Base-by-base conservation (phyloP, 2,888 invertebrate species). In the Encarsia formosa region DNA sequence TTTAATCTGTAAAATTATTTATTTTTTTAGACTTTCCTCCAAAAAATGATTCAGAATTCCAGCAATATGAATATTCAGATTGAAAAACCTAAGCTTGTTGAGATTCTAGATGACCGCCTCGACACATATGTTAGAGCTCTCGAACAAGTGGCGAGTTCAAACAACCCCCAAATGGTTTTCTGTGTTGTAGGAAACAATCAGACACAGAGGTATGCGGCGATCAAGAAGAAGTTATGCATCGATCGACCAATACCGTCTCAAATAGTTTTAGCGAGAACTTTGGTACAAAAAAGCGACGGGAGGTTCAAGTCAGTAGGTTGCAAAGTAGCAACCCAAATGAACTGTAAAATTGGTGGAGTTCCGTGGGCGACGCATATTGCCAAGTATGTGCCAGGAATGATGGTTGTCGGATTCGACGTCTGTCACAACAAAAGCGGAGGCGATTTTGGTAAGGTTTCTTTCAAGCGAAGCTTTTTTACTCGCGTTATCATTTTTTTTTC, bases 291-390 rank as follows among this genome's bases (percentile, higher is more conserved):
- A 66, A 85, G 84, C 66, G 78, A 77, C 3, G 59, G 49, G 24
- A 80, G 79, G 4, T 77, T 83, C 0, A 83, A 87, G 83, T 87
- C 89, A 0, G 85, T 95, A 37, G 90, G 89, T 0, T 91, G 91
- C 0, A 96, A 97, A 77, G 83, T 97, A 0, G 90, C 88, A 0
- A 87, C 96, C 13, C 97, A 97, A 69, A 82, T 97, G 61, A 91
- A 91, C 71, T 91, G 92, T 64, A 97, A 97, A 77, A 73, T 95
- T 32, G 94, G 94, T 15, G 95, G 94, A 0, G 85, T 88, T 0
- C 90, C 93, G 0, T 95, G 94, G 94, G 77, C 82, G 3, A 80
- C 91, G 0, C 78, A 81, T 0, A 77, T 88, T 34, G 20, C 22
- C 8, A 92, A 92, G 0, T 88, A 89, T 0, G 59, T 85, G 2